Percentiles rank a stretch among this genome's conserved stretches.
Evolutionary conservation across 2,888 invertebrate genomes (phyloP).

Genomic region (Trichogramma evanescens): DNA sequence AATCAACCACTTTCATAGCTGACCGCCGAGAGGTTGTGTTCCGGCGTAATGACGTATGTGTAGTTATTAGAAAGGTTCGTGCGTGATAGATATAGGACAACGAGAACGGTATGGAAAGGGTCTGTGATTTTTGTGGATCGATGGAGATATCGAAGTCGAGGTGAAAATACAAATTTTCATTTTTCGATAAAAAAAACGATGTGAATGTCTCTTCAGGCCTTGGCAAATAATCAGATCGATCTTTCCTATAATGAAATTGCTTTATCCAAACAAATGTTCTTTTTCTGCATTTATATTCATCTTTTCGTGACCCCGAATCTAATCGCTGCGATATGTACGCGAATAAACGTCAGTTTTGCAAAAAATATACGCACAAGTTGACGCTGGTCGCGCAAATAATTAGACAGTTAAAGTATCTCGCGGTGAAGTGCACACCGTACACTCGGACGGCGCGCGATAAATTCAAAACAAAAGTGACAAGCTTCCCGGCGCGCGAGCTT

Average conservation of each 20-base stretch:
- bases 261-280: neutral
- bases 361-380: slow-evolving; percentile 5
- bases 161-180: too few species aligned
- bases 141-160: too few species aligned
- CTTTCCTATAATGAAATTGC: neutral
- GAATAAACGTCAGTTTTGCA: slow-evolving; percentile 8
- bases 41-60: too few species aligned
- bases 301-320: slow-evolving; percentile 10
- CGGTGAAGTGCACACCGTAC: neutral
- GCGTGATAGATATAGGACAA: too few species aligned
- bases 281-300: slow-evolving; percentile 17
- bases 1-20: too few species aligned
- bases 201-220: too few species aligned
- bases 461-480: slow-evolving; percentile 10
- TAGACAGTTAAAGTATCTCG: slow-evolving; percentile 10
- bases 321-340: neutral
- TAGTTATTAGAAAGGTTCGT: too few species aligned
- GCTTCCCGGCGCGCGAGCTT: neutral
- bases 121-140: too few species aligned
- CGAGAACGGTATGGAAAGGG: too few species aligned
- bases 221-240: too few species aligned
- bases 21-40: too few species aligned
- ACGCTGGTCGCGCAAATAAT: slow-evolving; percentile 6
- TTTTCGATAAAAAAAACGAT: too few species aligned
- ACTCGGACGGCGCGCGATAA: neutral